Conservation (phyloP, 2,888 invertebrate species). For the Drosophila neonasuta region DNA sequence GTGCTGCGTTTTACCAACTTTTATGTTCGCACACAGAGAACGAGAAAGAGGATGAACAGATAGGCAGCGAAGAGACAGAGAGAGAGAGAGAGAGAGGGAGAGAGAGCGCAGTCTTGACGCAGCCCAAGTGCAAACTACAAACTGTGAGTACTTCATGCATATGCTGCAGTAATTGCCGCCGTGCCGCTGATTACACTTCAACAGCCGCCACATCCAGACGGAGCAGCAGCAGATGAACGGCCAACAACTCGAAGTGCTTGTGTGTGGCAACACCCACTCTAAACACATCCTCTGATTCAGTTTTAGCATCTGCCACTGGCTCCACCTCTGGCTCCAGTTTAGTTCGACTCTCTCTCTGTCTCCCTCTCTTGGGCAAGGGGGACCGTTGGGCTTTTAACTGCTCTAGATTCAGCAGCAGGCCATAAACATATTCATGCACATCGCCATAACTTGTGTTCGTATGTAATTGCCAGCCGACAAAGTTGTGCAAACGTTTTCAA, state of each 20-base stretch:
- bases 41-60: constrained; percentile 2
- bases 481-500: constrained; percentile 11
- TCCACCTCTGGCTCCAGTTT: constrained; percentile 20
- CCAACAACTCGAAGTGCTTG: constrained; percentile 43
- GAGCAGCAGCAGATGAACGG: constrained; percentile 44
- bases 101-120: constrained; percentile 11
- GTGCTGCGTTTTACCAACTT: constrained; percentile 59
- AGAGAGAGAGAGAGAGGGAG: not conserved
- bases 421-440: constrained; percentile 13
- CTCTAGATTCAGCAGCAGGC: constrained; percentile 54
- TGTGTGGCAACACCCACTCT: constrained; percentile 18
- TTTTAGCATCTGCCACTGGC: constrained; percentile 31
- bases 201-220: constrained; percentile 60
- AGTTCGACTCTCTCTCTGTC: constrained; percentile 25
- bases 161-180: constrained; percentile 75
- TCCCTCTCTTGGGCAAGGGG: constrained; percentile 34
- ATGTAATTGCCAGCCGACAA: constrained; percentile 51
- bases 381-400: constrained; percentile 75
- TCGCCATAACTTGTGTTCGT: constrained; percentile 1
- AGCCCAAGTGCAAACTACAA: constrained; percentile 53
- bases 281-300: constrained; percentile 25
- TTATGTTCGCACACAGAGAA: constrained; percentile 28
- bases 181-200: constrained; percentile 78
- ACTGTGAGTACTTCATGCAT: constrained; percentile 60
- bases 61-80: not conserved